Percentiles rank a stretch among this genome's conserved stretches.
phyloP scores from a whole-genome alignment of 1,140 invertebrate genomes.

The Caenorhabditis briggsae region DNA sequence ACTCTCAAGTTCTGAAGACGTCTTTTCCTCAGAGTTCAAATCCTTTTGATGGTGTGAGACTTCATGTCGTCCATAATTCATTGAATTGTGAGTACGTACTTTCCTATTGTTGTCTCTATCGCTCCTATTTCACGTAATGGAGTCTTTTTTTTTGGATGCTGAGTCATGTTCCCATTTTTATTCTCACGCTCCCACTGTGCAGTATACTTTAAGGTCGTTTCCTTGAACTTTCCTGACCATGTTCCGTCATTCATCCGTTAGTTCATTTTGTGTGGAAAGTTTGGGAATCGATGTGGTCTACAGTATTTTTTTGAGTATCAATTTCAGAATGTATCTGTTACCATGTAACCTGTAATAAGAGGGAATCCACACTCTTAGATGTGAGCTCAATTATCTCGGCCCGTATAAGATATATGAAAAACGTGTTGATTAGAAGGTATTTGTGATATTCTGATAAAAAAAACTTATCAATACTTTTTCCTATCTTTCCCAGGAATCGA shows the following conservation, averaged over 20 bases:
- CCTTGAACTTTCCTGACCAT: background rate
- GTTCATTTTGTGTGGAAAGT: background rate
- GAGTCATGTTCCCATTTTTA: conserved; percentile 26
- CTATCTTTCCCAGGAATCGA: too few relatives aligned
- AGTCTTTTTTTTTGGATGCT: conserved; percentile 9
- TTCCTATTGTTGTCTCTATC: conserved; percentile 5
- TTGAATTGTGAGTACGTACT: conserved; percentile 44
- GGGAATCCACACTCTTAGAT: too few relatives aligned
- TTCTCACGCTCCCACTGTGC: conserved; percentile 49
- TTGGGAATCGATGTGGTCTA: too few relatives aligned
- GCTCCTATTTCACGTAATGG: conserved; percentile 38
- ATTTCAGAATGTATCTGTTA: too few relatives aligned
- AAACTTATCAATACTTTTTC: too few relatives aligned
- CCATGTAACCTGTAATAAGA: too few relatives aligned
- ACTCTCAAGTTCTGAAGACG: background rate
- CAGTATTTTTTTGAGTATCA: too few relatives aligned
- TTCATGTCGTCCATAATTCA: conserved; percentile 8
- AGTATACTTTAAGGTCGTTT: conserved; percentile 27
- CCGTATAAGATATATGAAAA: too few relatives aligned
- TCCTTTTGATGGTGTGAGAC: background rate
- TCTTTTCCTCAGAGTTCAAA: background rate
- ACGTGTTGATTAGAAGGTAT: too few relatives aligned
- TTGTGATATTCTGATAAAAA: too few relatives aligned
- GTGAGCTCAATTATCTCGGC: too few relatives aligned
- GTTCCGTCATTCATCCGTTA: background rate